Percentiles rank a stretch among this genome's conserved stretches.
These are phyloP conservation scores for Halcyon chelicuti DNA, from an alignment of 2,797 vertebrate genomes.

Conservation along the genomic window DNA sequence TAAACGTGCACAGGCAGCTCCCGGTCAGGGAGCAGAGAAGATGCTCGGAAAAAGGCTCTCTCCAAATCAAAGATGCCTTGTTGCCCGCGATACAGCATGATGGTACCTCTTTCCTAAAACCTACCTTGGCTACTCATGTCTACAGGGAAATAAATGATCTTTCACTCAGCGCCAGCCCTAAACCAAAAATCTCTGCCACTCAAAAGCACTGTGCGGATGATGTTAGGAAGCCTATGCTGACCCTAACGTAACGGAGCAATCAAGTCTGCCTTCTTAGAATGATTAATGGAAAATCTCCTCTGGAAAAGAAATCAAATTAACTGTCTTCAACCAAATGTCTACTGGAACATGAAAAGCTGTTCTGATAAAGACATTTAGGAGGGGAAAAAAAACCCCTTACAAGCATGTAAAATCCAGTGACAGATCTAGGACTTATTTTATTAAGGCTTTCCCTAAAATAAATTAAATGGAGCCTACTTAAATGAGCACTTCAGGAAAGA, in stretches of 20 bases:
- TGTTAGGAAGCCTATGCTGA: constrained; percentile 72
- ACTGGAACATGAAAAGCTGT: constrained; percentile 80
- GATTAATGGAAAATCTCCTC: constrained; percentile 83
- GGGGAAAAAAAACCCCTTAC: background rate
- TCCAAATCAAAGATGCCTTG: background rate
- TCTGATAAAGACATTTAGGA: constrained; percentile 78
- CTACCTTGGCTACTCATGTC: background rate
- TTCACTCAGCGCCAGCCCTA: background rate
- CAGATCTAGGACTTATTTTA: constrained; percentile 75
- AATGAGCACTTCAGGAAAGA: constrained; percentile 49
- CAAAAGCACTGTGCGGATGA: constrained; percentile 66
- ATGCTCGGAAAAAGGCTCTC: background rate
- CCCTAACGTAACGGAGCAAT: constrained; percentile 80
- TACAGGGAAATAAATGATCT: background rate
- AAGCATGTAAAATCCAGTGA: constrained; percentile 71
- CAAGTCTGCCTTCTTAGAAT: constrained; percentile 78
- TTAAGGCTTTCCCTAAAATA: constrained; percentile 71
- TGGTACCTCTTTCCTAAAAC: constrained; percentile 9
- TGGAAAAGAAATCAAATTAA: constrained; percentile 85
- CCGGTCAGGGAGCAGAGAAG: background rate
- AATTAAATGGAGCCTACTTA: constrained; percentile 69
- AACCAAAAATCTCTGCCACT: constrained; percentile 29
- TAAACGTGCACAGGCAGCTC: background rate
- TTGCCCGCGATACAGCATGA: background rate
- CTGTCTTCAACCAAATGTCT: constrained; percentile 83